Conservation (phyloP, 2,113 vertebrate species). For the Taurulus bubalis region DNA sequence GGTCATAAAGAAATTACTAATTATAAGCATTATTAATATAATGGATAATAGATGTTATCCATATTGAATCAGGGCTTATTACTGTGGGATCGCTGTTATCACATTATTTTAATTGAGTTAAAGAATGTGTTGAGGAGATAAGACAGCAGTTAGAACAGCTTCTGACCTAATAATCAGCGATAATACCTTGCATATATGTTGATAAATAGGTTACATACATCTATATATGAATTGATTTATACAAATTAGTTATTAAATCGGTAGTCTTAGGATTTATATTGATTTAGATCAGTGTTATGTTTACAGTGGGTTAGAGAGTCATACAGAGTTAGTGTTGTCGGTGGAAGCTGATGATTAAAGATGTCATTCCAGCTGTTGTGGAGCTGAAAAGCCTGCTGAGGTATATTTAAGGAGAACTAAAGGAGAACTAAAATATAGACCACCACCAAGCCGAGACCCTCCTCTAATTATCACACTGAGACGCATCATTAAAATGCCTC, state of each 20-base stretch:
- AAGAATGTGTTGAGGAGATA: background rate
- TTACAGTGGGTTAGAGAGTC: background rate
- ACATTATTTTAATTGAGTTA: background rate
- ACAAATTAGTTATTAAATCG: background rate
- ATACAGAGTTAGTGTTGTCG: background rate
- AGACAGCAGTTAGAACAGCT: background rate
- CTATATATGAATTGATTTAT: background rate
- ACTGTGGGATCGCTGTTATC: background rate
- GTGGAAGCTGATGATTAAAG: background rate
- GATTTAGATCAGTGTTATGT: background rate
- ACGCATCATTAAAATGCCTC: slow-evolving; percentile 35
- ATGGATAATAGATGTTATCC: background rate
- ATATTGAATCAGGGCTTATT: background rate
- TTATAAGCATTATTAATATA: background rate
- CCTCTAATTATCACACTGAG: slow-evolving; percentile 39
- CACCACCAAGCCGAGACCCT: background rate
- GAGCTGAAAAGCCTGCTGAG: background rate
- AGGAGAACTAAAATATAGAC: slow-evolving; percentile 3
- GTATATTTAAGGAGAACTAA: slow-evolving; percentile 9
- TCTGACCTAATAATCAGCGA: background rate
- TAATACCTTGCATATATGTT: background rate
- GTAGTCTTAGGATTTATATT: background rate
- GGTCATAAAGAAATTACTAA: background rate
- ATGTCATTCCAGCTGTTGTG: slow-evolving; percentile 18
- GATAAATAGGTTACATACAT: background rate